Base-by-base conservation (phyloP, 1,140 invertebrate genomes). In the Pomacea maculata region DNA sequence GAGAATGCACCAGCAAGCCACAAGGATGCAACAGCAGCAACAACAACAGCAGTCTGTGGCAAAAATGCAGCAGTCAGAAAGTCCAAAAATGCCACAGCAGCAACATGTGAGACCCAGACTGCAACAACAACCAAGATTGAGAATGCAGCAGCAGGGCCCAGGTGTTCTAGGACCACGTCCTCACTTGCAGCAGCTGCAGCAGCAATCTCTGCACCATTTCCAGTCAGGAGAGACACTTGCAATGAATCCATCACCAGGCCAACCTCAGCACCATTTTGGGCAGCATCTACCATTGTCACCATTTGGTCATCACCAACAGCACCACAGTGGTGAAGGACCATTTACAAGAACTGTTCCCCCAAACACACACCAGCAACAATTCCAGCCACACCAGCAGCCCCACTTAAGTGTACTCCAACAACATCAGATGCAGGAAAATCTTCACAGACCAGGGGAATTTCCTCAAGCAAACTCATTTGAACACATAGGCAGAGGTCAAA, bases 11-110 rank as follows among this genome's bases (percentile, higher is more conserved):
- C 75, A 76, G 75, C 34, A 25, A 19, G 64, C 64, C 5, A 70
- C 21, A 11, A n/a, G 29, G 1, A 12, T 70, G 45, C 65, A 21
- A 12, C 65, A 25, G 45, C 76, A 57, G 64, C 67, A 57, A 15
- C 5, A 29, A 11, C 77, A 78, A 29, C 75, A 78, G n/a, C 77
- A 78, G 54, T 29, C 34, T 1, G 15, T 29, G 71, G 17, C n/a
- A 34, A 72, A 8, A 1, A 61, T 61, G 57, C 57, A 34, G 29
- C 67, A 11, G 12, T 3, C 25, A 34, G 11, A 21, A 74, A 10
- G n/a, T 10, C 72, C 19, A n/a, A 34, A 74, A 54, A 17, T 29
- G 45, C 72, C 57, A n/a, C 72, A 74, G 72, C 72, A 74, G 17
- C 72, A 52, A 1, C 72, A 74, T 34, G 1, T 17, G 19, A 74